Evolutionary conservation across 2,113 vertebrate genomes (phyloP), one percentile per base, ranked within the genome.

Genomic region (Pollachius pollachius): DNA sequence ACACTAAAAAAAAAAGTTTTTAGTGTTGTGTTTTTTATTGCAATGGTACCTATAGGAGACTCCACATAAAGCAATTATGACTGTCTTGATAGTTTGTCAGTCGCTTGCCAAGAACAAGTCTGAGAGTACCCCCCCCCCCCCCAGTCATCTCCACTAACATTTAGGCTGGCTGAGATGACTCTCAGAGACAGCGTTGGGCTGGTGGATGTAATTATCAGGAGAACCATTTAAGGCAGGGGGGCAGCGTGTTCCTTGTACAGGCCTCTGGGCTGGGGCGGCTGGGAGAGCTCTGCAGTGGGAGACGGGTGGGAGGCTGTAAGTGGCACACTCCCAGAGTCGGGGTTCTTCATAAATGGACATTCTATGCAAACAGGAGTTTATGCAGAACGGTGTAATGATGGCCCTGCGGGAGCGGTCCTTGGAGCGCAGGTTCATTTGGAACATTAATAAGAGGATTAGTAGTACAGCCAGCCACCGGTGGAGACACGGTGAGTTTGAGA

Each of bases 381-480:
- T 88, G 87, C 85, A 85, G 85, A 86, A 82, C 78, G 80, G 76
- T 92, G 90, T 90, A 91, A 92, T 92, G 88, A 89, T 89, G 91
- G 84, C 90, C 91, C 92, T 89, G 93, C 86, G 84, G 65, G 93
- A 81, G 89, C 84, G 75, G 88, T 89, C 92, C 90, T 89, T 89
- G 79, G 94, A 93, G 91, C 84, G 85, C 92, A 84, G 91, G 88
- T 94, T 94, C 88, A 91, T 93, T 91, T 90, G 78, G 85, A 85
- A 90, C 89, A 90, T 92, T 91, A 93, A 89, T 93, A 92, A 85
- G 85, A 83, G 92, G 87, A 94, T 95, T 94, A 95, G 91, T 85
- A 84, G 85, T 86, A 88, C 69, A 84, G 84, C 85, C 78, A 79
- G 86, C 84, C 15, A 57, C 87, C 84, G 84, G 87, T 87, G 84